Percentiles rank a stretch among this genome's conserved stretches.
Evolutionary conservation across 2,888 invertebrate genomes (phyloP).

Genomic region (Cerastis leucographa): DNA sequence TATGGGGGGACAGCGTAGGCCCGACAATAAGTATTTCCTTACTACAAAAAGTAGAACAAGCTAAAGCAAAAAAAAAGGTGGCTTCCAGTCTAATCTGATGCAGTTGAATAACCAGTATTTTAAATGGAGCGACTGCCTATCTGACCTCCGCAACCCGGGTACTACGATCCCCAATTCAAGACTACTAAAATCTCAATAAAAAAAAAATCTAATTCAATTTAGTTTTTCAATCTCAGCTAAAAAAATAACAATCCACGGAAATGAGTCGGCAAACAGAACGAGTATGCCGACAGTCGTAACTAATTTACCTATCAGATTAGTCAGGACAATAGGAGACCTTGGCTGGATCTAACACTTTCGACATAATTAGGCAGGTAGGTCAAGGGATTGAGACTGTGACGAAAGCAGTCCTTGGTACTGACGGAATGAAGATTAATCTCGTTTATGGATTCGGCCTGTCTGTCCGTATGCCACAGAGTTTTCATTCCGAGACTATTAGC

Average conservation of each 20-base stretch:
- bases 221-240: background rate
- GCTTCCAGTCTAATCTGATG: no score
- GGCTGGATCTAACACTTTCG: slow-evolving; percentile 1
- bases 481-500: no score
- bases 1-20: no score
- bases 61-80: no score
- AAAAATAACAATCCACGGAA: slow-evolving; percentile 41
- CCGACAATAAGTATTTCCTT: no score
- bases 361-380: slow-evolving; percentile 14
- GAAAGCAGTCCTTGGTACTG: slow-evolving; percentile 10
- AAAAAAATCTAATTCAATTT: background rate
- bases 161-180: no score
- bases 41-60: no score
- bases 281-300: slow-evolving; percentile 12
- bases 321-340: slow-evolving; percentile 35
- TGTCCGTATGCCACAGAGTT: no score
- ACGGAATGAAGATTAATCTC: slow-evolving; percentile 6
- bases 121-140: no score
- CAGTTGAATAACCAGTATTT: no score
- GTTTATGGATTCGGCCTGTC: background rate
- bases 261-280: slow-evolving; percentile 12
- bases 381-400: background rate
- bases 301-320: slow-evolving; percentile 29
- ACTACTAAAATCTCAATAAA: background rate
- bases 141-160: no score